Evolutionary conservation across 2,113 vertebrate species (phyloP), one percentile per base, ranked within the genome.

Genomic region (Tachysurus fulvidraco): DNA sequence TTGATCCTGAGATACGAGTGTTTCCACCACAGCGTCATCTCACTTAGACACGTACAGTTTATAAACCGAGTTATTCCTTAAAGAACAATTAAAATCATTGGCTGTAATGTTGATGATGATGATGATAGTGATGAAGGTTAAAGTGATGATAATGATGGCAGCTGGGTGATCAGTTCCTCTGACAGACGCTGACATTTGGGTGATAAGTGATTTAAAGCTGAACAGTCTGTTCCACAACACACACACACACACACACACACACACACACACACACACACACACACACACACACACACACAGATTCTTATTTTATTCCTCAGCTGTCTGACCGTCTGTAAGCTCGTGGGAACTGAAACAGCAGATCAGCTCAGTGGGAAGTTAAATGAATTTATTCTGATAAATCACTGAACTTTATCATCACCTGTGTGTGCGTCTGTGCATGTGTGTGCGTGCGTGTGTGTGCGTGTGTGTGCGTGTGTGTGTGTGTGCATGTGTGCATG

Each of bases 121-220:
- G 64, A 28, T 67, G 21, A 30, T 67, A 12, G 28, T 30, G 28
- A 67, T 17, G 67, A 7, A 50, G 46, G 46, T 50, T 50, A 0
- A 50, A 50, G 46, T 71, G 30, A 44, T 84, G 85, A 44, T 65
- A 80, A 57, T 83, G 67, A 84, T 81, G 64, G 67, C 57, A 76
- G 55, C 65, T 46, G 19, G 55, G 44, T 52, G 60, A 11, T 19
- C 55, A 67, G 65, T 36, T 64, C 11, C 30, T 52, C 41, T 83
- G 64, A 78, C 77, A 82, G 85, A 86, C 60, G 65, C 65, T 86
- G 84, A 57, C 84, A 84, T 86, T 88, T 86, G 87, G 64, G 55
- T 54, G 3, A 60, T 86, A 81, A 81, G 9, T 30, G 41, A 89
- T 64, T 57, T 69, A 36, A 41, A 14, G 17, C 54, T 57, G 50